Evolutionary conservation across 2,888 invertebrate species (phyloP).

Genomic region (Erynnis tages): DNA sequence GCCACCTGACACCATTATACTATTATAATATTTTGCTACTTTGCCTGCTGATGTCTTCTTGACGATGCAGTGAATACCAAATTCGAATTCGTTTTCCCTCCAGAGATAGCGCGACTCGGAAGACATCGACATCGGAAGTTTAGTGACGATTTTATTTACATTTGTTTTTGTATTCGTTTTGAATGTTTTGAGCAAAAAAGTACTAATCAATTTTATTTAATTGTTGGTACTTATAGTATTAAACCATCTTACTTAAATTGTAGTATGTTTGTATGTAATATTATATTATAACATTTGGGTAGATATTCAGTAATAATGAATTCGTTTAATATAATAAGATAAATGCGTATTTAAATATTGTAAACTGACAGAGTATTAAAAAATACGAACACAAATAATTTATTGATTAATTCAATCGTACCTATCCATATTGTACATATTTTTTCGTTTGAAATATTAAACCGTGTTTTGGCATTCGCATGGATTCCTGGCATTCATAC

Average conservation of each 20-base stretch:
- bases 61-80: conserved; percentile 79
- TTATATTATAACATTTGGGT: too few species aligned
- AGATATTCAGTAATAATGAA: too few species aligned
- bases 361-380: too few species aligned
- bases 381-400: too few species aligned
- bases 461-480: conserved; percentile 11
- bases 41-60: conserved; percentile 75
- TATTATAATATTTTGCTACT: conserved; percentile 80
- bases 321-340: too few species aligned
- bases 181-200: background rate
- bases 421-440: background rate
- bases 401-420: background rate
- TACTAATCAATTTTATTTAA: background rate
- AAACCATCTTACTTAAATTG: too few species aligned
- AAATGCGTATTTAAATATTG: too few species aligned
- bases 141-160: conserved; percentile 64
- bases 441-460: conserved; percentile 8
- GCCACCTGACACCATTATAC: conserved; percentile 79
- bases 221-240: background rate
- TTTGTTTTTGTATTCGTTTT: conserved; percentile 42
- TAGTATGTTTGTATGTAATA: too few species aligned
- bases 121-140: conserved; percentile 52
- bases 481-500: conserved; percentile 44
- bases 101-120: conserved; percentile 36
- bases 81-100: conserved; percentile 49